Conservation (phyloP, 2,113 vertebrate species). For the Alexandromys fortis region DNA sequence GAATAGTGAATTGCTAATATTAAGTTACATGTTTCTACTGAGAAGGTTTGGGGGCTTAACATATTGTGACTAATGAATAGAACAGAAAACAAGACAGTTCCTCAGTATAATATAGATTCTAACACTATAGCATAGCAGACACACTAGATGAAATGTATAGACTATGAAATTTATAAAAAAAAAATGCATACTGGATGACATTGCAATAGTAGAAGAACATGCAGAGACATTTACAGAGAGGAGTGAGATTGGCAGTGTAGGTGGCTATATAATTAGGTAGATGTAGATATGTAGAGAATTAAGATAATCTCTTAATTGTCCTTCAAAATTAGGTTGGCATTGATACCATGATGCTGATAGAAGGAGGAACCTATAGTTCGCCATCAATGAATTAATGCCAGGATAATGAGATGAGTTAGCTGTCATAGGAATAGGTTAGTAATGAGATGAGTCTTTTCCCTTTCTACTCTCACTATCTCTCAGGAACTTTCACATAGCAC, state of each 20-base stretch:
- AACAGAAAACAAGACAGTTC: neutral
- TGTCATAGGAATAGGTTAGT: neutral
- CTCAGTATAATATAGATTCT: neutral
- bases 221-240: neutral
- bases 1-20: neutral
- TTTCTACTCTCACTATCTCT: neutral
- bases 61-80: neutral
- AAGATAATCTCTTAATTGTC: neutral
- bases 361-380: neutral
- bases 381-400: neutral
- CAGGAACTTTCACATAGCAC: neutral
- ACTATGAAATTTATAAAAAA: neutral
- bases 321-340: neutral
- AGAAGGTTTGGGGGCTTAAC: neutral
- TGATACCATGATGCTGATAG: neutral
- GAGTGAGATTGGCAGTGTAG: neutral
- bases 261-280: neutral
- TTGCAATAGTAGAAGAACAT: neutral
- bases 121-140: neutral
- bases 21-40: neutral
- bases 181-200: neutral
- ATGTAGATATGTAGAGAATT: neutral
- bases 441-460: neutral
- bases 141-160: neutral
- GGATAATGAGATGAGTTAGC: neutral